phyloP scores from a whole-genome alignment of 2,113 vertebrate genomes.

The Narcine bancroftii region DNA sequence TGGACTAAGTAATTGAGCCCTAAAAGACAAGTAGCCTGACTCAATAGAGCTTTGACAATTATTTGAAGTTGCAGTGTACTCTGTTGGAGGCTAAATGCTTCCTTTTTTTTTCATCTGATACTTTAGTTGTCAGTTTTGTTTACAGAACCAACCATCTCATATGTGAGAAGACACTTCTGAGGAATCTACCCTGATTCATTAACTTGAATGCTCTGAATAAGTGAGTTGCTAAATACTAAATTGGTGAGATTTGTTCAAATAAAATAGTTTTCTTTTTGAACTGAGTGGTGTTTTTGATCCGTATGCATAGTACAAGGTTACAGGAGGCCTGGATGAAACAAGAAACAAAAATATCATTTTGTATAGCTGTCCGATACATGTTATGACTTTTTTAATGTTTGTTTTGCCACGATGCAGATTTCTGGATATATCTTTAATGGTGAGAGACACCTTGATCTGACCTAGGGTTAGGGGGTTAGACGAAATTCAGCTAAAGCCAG shows the following conservation, averaged over 20 bases:
- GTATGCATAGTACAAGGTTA: neutral
- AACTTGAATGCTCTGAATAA: conserved; percentile 1
- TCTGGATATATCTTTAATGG: neutral
- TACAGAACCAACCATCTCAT: conserved; percentile 11
- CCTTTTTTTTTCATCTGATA: neutral
- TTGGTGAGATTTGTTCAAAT: neutral
- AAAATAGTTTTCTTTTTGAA: neutral
- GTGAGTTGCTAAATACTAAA: conserved; percentile 17
- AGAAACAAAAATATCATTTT: neutral
- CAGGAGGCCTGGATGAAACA: neutral
- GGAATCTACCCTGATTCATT: neutral
- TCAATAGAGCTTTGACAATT: conserved; percentile 17
- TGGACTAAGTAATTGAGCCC: conserved; percentile 24
- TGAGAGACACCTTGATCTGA: neutral
- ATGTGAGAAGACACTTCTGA: conserved; percentile 7
- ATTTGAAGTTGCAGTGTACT: conserved; percentile 17
- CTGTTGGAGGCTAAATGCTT: conserved; percentile 29
- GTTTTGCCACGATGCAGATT: neutral
- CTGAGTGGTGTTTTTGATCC: too few species aligned
- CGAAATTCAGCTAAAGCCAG: neutral
- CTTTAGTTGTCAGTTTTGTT: neutral
- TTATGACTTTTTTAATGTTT: neutral
- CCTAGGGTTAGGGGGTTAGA: neutral
- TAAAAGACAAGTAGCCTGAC: conserved; percentile 10
- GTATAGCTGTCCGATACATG: neutral